Evolutionary conservation across 2,113 vertebrate genomes (phyloP).

Genomic region (Pitta sordida): DNA sequence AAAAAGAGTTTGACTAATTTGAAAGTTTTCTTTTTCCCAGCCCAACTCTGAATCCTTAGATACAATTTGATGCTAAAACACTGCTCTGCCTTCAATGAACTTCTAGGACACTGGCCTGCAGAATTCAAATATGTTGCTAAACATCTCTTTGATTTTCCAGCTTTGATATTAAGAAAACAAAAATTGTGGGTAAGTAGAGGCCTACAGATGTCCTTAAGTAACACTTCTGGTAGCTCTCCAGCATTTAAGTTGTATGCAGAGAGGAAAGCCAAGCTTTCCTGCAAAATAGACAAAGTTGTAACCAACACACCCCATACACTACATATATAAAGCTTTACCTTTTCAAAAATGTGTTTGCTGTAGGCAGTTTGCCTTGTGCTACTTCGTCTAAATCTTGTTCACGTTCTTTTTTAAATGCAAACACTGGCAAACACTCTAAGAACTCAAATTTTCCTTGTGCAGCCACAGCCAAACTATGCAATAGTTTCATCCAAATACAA

Average conservation of each 20-base stretch:
- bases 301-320: neutral
- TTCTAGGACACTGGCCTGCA: neutral
- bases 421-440: neutral
- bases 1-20: neutral
- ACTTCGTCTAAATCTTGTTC: neutral
- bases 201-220: neutral
- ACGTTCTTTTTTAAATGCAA: neutral
- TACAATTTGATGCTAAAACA: neutral
- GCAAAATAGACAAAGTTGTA: neutral
- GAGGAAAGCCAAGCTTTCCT: neutral
- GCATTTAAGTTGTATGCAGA: neutral
- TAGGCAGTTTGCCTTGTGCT: neutral
- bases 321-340: neutral
- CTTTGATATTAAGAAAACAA: neutral
- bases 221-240: neutral
- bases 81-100: neutral
- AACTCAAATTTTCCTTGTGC: neutral
- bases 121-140: neutral
- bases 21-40: neutral
- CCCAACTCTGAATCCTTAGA: neutral
- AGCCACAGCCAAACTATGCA: neutral
- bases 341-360: neutral
- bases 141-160: neutral
- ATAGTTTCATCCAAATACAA: constrained; percentile 5
- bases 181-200: neutral